A percentile compares a stretch with the other conserved stretches of the same genome.
Evolutionary conservation across 2,113 vertebrate genomes (phyloP).

Genomic region (Epinephelus lanceolatus): DNA sequence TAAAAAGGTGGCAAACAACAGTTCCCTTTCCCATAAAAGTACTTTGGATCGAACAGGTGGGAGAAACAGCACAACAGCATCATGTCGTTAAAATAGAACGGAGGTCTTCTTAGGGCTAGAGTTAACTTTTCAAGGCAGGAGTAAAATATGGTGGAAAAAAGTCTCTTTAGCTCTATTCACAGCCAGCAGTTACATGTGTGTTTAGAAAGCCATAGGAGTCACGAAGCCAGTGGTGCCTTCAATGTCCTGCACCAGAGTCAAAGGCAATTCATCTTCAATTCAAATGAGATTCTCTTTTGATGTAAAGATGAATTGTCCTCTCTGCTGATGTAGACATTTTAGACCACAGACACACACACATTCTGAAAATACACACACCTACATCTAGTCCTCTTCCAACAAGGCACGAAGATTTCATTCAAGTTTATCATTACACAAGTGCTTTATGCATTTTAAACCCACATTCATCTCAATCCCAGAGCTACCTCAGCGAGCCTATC

Average conservation of each 20-base stretch:
- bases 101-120: slow-evolving; percentile 5
- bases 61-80: slow-evolving; percentile 19
- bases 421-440: slow-evolving; percentile 87
- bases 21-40: slow-evolving; percentile 7
- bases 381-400: slow-evolving; percentile 76
- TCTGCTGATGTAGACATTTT: slow-evolving; percentile 1
- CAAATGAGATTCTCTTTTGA: background rate
- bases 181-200: slow-evolving; percentile 30
- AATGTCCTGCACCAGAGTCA: background rate
- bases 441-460: slow-evolving; percentile 63
- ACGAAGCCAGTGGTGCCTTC: slow-evolving; percentile 15
- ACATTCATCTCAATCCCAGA: slow-evolving; percentile 28
- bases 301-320: slow-evolving; percentile 5
- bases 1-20: background rate
- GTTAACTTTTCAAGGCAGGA: slow-evolving; percentile 58
- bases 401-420: slow-evolving; percentile 96
- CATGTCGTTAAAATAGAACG: background rate
- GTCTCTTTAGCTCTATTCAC: slow-evolving; percentile 50
- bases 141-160: slow-evolving; percentile 15
- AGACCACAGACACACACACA: background rate
- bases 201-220: slow-evolving; percentile 12
- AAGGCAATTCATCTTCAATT: background rate
- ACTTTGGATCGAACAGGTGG: slow-evolving; percentile 43
- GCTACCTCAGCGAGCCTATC: slow-evolving; percentile 24
- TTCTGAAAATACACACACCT: slow-evolving; percentile 3